Evolutionary conservation across 1,140 invertebrate genomes (phyloP), one percentile per base, ranked within the genome.

Genomic region (Hydropsyche tenuis): DNA sequence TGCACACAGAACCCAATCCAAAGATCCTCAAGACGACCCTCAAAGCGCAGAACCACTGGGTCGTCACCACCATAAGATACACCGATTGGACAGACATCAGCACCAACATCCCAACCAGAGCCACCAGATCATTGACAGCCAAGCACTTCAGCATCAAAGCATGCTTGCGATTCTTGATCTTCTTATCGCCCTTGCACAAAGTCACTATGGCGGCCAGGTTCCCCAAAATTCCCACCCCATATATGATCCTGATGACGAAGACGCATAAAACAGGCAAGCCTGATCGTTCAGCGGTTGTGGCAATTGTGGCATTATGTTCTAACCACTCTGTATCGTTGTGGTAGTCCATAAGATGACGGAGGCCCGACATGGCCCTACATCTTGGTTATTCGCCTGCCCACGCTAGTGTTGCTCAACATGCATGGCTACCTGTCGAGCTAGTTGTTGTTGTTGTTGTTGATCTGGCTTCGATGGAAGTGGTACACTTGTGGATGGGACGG

Each of bases 1-100:
- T 93, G 82, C 92, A 94, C 5, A 94, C 94, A 20, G 93, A 94
- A 69, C 93, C 93, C 1, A 96, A 86, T 6, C 93, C 94, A 82
- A 96, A 95, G 51, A 91, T 88, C 16, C 93, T 85, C 83, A 93
- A 90, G 6, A 93, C 82, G 0, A 95, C 91, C 51, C 92, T 86
- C 22, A 89, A 81, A 18, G 87, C 87, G 80, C 94, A 96, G 79
- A 88, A 88, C 65, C 81, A 80, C n/a, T 80, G 81, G 56, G 82
- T 80, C 62, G 75, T 65, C n/a, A 80, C 76, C 71, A 82, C 80
- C 14, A 79, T 78, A 9, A 83, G 79, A 46, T 83, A 76, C 25
- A 82, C 80, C 70, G 82, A 80, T 51, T 83, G 81, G 51, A 87
- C 79, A 72, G 86, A 37, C 75, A 87, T 80, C 14, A 85, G 80